These are phyloP conservation scores for Astropecten irregularis DNA, from an alignment of 53 echinoderm and acorn worm genomes.

Conservation along the genomic window DNA sequence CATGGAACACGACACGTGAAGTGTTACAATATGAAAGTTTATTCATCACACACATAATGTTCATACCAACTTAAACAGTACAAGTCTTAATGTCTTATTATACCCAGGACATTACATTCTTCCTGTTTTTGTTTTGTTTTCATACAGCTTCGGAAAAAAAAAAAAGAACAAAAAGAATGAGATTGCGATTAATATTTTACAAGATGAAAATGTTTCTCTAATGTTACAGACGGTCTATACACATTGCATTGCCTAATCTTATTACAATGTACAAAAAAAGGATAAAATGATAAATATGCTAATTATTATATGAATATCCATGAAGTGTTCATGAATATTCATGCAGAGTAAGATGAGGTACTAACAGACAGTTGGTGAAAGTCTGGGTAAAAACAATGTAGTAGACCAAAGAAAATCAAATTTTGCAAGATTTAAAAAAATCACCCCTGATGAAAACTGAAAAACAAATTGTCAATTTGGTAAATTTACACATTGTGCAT, in stretches of 20 bases:
- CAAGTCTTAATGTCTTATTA: slow-evolving; percentile 25
- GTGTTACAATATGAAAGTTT: slow-evolving; percentile 60
- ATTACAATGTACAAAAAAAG: slow-evolving; percentile 20
- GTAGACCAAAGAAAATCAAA: too few relatives aligned
- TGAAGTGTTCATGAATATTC: too few relatives aligned
- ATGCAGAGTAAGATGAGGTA: too few relatives aligned
- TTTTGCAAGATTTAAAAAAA: too few relatives aligned
- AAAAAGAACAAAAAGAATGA: slow-evolving; percentile 33
- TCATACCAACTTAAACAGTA: slow-evolving; percentile 58
- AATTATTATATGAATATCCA: too few relatives aligned
- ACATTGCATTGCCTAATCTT: slow-evolving; percentile 56
- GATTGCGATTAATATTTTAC: slow-evolving; percentile 6
- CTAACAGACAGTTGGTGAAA: too few relatives aligned
- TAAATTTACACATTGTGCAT: too few relatives aligned
- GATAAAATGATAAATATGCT: background rate
- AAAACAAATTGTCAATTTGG: too few relatives aligned
- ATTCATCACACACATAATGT: slow-evolving; percentile 55
- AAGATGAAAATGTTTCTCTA: slow-evolving; percentile 15
- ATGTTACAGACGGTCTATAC: slow-evolving; percentile 8
- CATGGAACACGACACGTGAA: too few relatives aligned
- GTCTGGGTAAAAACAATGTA: too few relatives aligned
- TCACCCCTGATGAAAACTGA: too few relatives aligned
- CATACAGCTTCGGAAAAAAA: too few relatives aligned
- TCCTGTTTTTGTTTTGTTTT: background rate
- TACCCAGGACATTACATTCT: slow-evolving; percentile 10